These are phyloP conservation scores for Schizopygopsis pylzovi DNA, from an alignment of 2,797 vertebrate species.

Conservation along the genomic window DNA sequence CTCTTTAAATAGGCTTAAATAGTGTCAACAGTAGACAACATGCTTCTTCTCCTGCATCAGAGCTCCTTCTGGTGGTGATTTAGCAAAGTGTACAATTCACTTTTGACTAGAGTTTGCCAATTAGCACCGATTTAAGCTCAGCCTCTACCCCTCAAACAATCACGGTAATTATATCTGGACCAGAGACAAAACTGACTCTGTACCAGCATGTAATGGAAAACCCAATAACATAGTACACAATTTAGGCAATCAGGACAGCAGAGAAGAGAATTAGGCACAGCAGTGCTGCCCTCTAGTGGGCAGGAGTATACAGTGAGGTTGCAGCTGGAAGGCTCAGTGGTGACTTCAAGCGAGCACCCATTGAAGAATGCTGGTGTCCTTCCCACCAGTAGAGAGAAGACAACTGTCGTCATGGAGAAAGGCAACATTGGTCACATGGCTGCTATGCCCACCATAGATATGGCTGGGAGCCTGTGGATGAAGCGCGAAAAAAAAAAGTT, in stretches of 20 bases:
- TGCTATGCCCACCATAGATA: constrained; percentile 90
- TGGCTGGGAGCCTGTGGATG: constrained; percentile 82
- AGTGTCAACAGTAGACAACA: constrained; percentile 63
- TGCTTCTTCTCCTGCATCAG: constrained; percentile 68
- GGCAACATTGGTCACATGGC: constrained; percentile 92
- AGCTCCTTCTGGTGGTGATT: constrained; percentile 69
- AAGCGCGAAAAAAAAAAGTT: background rate
- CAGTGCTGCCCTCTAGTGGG: constrained; percentile 73
- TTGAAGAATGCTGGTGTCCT: constrained; percentile 90
- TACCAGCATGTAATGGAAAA: constrained; percentile 48
- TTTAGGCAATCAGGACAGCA: constrained; percentile 49
- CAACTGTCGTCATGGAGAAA: constrained; percentile 86
- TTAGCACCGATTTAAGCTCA: constrained; percentile 37
- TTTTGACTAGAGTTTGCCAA: background rate
- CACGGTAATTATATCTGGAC: constrained; percentile 5
- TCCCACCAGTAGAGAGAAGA: constrained; percentile 88
- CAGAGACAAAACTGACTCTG: constrained; percentile 26
- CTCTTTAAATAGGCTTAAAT: constrained; percentile 61
- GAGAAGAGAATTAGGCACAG: constrained; percentile 72
- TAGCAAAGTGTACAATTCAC: constrained; percentile 56
- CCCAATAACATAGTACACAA: constrained; percentile 33
- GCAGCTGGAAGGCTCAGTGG: constrained; percentile 44
- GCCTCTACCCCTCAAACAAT: constrained; percentile 12
- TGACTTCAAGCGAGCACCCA: constrained; percentile 80
- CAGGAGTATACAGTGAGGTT: constrained; percentile 69